A percentile compares a stretch with the other conserved stretches of the same genome.
Conservation (phyloP, 2,113 vertebrate genomes). For the Dipodomys merriami region DNA sequence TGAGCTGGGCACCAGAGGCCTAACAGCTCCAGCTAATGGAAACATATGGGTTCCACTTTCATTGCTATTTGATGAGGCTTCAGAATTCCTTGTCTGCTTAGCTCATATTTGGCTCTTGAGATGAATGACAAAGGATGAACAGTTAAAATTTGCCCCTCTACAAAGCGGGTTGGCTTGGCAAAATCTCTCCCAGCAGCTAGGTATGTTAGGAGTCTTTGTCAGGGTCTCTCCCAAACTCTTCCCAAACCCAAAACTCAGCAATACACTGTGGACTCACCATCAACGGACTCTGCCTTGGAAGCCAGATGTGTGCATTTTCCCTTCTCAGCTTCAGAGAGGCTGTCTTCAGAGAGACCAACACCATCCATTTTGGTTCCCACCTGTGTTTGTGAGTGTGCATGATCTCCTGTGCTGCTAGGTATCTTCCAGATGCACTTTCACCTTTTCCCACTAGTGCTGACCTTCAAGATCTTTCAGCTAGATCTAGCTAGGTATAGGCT, state of each 20-base stretch:
- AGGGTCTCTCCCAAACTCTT: background rate
- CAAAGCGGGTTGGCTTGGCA: background rate
- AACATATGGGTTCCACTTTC: background rate
- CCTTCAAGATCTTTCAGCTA: background rate
- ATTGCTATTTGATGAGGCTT: background rate
- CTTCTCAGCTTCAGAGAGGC: background rate
- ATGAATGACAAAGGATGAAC: background rate
- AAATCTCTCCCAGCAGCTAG: background rate
- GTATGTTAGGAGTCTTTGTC: background rate
- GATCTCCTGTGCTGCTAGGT: background rate
- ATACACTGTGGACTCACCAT: background rate
- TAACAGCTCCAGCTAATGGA: background rate
- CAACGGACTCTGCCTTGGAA: too few relatives aligned
- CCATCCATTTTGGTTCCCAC: background rate
- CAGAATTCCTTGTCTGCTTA: background rate
- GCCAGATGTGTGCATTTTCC: accelerated
- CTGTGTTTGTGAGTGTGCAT: background rate
- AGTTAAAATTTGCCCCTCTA: background rate
- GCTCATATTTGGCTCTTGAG: background rate
- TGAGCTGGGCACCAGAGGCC: too few relatives aligned
- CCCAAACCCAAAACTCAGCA: background rate
- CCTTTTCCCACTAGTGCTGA: background rate
- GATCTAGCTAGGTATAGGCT: background rate
- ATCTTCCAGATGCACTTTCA: background rate
- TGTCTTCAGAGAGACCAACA: background rate